These are phyloP conservation scores for Halisarca cf. caerulea DNA, from an alignment of 37 sponge, comb jelly and placozoan genomes.

Conservation along the genomic window DNA sequence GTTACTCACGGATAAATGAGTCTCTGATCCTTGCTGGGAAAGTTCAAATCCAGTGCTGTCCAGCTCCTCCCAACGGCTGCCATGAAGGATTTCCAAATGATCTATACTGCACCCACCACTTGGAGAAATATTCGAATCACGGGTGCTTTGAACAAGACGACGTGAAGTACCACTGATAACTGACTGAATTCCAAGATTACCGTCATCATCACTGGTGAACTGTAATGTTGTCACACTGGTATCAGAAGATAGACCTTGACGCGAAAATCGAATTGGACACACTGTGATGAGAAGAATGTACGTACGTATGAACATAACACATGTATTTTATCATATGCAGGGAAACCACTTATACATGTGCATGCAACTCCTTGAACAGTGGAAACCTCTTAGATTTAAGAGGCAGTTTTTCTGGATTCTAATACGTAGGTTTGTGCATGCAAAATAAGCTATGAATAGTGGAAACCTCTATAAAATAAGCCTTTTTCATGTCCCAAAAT, in stretches of 20 bases:
- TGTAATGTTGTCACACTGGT: conserved; percentile 26
- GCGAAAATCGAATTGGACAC: conserved; percentile 29
- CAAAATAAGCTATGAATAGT: too few relatives aligned
- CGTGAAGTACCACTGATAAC: conserved; percentile 13
- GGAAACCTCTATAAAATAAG: too few relatives aligned
- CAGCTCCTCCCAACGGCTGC: neutral
- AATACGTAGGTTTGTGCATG: too few relatives aligned
- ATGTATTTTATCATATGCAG: too few relatives aligned
- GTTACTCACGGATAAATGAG: conserved; percentile 8
- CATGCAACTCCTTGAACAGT: too few relatives aligned
- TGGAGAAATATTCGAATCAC: neutral
- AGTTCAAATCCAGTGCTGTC: conserved; percentile 14
- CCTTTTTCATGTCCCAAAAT: too few relatives aligned
- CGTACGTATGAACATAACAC: too few relatives aligned
- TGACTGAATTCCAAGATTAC: neutral
- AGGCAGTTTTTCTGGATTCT: too few relatives aligned
- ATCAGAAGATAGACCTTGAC: neutral
- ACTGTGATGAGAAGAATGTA: neutral
- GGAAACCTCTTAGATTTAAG: too few relatives aligned
- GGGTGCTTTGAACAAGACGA: neutral
- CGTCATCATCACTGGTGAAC: neutral
- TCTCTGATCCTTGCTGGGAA: neutral
- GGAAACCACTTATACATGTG: too few relatives aligned
- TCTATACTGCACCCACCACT: neutral
- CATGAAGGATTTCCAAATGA: neutral